Evolutionary conservation across 2,888 invertebrate species (phyloP), one percentile per base, ranked within the genome.

Genomic region (Sinodicranocentrus sp.): DNA sequence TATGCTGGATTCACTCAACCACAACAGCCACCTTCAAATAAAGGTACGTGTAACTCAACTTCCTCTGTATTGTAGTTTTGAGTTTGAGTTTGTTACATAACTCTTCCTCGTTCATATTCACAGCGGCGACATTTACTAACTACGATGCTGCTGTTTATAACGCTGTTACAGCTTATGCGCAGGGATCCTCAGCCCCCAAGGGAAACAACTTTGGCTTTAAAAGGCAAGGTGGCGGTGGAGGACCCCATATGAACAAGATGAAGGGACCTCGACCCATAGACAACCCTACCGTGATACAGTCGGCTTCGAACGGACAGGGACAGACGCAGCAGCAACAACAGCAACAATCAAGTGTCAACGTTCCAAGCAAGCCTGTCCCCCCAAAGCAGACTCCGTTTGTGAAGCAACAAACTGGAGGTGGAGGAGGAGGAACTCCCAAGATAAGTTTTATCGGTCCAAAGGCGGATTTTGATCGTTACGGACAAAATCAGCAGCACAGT

Each of bases 111-210:
- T 21, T 6, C 21, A 57, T 17, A 15, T 48, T 48, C 59, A 54
- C 17, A 80, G 61, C 84, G 63, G 48, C 84, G 59, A 19, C 82
- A 89, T 88, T 88, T 84, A 87, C 95, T 90, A 97, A 96, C 90
- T 98, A 97, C 92, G 97, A 98, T 93, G 95, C 97, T 89, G 98
- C 98, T 89, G 93, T 98, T 88, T 98, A 98, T 92, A 97, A 96
- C 91, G 98, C 97, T 88, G 97, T 97, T 87, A 96, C 96, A 85
- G 95, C 96, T 94, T 98, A 97, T 92, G 97, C 97, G 89, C 96
- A 97, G 89, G 96, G 96, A 90, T 95, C 95, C 91, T 92, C 91
- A 89, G 88, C 90, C 70, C 85, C 87, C 39, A 85, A 75, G 54
- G 84, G 86, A 87, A 61, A 75, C 75, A 93, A 93, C 85, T 90